phyloP scores from a whole-genome alignment of 2,113 vertebrate genomes.

The Romanogobio albipinnatus region DNA sequence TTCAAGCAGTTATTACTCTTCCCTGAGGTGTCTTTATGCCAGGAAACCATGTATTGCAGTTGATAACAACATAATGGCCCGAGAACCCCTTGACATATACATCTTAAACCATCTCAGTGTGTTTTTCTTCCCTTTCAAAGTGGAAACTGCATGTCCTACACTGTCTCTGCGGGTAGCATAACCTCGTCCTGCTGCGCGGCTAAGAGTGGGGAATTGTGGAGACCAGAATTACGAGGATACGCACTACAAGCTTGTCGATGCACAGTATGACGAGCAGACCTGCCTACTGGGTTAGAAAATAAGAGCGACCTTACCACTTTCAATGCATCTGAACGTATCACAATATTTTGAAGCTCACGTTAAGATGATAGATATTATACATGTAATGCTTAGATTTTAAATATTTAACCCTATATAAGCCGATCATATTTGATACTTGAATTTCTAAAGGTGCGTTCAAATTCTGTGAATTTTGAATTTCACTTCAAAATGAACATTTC shows the following conservation, averaged over 20 bases:
- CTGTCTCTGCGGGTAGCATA: constrained; percentile 7
- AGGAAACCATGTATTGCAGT: neutral
- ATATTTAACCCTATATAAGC: neutral
- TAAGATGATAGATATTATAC: neutral
- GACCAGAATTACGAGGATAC: constrained; percentile 28
- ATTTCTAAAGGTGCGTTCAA: neutral
- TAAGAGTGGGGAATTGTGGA: neutral
- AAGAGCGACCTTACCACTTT: neutral
- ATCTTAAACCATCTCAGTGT: constrained; percentile 19
- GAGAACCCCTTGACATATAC: constrained; percentile 23
- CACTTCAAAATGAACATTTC: too few relatives aligned
- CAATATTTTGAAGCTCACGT: neutral
- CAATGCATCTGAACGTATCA: neutral
- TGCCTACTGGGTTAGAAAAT: neutral
- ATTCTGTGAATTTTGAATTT: too few relatives aligned
- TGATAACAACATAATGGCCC: constrained; percentile 20
- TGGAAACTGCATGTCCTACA: neutral
- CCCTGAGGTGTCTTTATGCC: neutral
- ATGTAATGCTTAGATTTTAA: neutral
- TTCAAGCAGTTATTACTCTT: neutral
- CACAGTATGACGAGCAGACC: neutral
- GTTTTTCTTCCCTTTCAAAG: constrained; percentile 7
- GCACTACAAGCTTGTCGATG: constrained; percentile 18
- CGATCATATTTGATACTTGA: neutral
- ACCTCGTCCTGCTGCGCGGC: neutral